Evolutionary conservation across 2,797 vertebrate genomes (phyloP), one percentile per base, ranked within the genome.

Genomic region (Trachurus trachurus): DNA sequence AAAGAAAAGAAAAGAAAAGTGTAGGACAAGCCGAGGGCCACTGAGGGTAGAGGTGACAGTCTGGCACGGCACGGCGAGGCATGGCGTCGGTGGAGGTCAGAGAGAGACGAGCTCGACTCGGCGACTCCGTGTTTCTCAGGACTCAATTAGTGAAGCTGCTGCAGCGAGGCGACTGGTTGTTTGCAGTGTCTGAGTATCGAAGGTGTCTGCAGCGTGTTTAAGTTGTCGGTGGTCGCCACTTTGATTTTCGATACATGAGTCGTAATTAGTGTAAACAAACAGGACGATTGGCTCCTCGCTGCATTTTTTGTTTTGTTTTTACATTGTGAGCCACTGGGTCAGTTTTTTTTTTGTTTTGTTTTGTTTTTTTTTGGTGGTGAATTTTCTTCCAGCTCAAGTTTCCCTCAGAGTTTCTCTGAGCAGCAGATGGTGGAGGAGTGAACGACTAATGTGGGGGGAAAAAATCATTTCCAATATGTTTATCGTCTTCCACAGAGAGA

Each of bases 41-140:
- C 52, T 1, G 70, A 57, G 85, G 78, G 63, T 60, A 17, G 58
- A 83, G 84, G 84, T 19, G 75, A 81, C 79, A 39, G 78, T 75
- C 77, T 74, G 80, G 66, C 49, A 9, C 47, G 68, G 75, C 64
- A 21, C 7, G 45, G 57, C 65, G 22, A 1, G 56, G 66, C 53
- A n/a, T 78, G 49, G 72, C 22, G 59, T 76, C 92, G 81, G 77
- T 68, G 49, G 70, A 92, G 91, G 86, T 93, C 88, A 84, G 60
- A 63, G 78, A 45, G 59, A 73, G 85, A 26, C 26, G 26, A 26
- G 26, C 26, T 26, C 26, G 26, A 26, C 26, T 26, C 26, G 26
- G 26, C 26, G 26, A 1, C 26, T 26, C 26, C 26, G 26, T 26
- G 26, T 26, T 26, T 26, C 66, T 66, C 66, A 47, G 64, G 76